Base-by-base conservation (phyloP, 2,797 vertebrate species). In the Geotrypetes seraphini region DNA sequence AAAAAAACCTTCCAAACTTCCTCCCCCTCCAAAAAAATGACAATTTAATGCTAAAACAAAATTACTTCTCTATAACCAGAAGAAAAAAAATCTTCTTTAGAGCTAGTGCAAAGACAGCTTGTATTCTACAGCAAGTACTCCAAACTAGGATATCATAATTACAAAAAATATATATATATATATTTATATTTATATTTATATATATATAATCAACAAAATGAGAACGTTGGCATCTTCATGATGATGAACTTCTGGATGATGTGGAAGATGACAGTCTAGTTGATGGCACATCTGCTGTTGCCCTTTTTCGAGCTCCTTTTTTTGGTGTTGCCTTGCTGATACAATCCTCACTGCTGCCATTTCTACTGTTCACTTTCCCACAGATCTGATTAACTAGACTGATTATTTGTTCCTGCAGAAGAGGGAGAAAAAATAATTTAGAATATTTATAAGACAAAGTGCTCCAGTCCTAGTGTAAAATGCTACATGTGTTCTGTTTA, bases 81-180 rank as follows among this genome's bases (percentile, higher is more conserved):
- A 87, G 69, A 78, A 90, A 87, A 85, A 79, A 90, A 86, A 86
- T 86, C 83, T 89, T 91, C 89, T 91, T 93, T 87, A 91, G 89
- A 91, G 87, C 93, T 96, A 97, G 95, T 97, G 95, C 95, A 98
- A 98, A 98, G 89, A 96, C 90, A 93, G 90, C 91, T 90, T 91
- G 86, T 83, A 87, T 82, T 84, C 83, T 86, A 84, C 72, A 86
- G 89, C 88, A 87, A 92, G 91, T 88, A 84, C 87, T 91, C 88
- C 89, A 75, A 87, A 83, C 88, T 91, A 89, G 87, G 82, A 72
- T 78, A 80, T 73, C 69, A 73, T 79, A 86, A 83, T 70, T 79
- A 79, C 74, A 78, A 81, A 85, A 63, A 44, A 75, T 74, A 80
- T 78, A 72, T n/a, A 43, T 14, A 33, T 40, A 39, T 39, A 40